A percentile compares a stretch with the other conserved stretches of the same genome.
Evolutionary conservation across 2,113 vertebrate genomes (phyloP).

Genomic region (Chlorodrepanis virens): DNA sequence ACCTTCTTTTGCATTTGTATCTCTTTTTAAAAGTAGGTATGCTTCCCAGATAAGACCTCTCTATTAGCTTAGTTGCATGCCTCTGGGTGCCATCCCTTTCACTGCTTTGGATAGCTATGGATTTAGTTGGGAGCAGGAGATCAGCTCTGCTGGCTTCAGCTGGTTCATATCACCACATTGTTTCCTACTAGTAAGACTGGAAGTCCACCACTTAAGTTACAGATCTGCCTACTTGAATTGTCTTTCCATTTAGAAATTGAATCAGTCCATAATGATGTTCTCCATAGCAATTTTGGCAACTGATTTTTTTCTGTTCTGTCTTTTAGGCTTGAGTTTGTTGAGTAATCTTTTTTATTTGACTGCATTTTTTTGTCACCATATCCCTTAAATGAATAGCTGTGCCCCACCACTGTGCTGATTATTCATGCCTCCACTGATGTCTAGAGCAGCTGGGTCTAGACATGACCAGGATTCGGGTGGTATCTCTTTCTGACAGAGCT

Average conservation of each 20-base stretch:
- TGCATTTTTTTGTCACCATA: neutral
- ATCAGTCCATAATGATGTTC: neutral
- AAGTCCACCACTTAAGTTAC: neutral
- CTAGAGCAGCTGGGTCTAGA: neutral
- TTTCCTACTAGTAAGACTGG: neutral
- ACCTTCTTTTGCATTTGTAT: neutral
- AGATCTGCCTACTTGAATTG: neutral
- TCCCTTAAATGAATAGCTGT: neutral
- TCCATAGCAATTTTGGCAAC: neutral
- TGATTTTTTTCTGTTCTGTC: neutral
- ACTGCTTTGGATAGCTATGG: accelerated
- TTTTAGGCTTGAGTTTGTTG: neutral
- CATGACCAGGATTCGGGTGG: neutral
- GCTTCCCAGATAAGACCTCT: neutral
- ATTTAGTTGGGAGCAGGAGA: neutral
- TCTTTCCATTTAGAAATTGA: neutral
- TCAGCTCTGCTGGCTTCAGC: neutral
- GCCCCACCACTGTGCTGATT: neutral
- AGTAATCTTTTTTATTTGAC: neutral
- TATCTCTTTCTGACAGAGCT: neutral
- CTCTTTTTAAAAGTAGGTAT: neutral
- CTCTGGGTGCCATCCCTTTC: neutral
- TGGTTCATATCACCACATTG: neutral
- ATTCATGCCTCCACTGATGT: neutral
- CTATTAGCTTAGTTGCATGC: neutral